Conservation (phyloP, 2,888 invertebrate species). For the Ophraella communa region DNA sequence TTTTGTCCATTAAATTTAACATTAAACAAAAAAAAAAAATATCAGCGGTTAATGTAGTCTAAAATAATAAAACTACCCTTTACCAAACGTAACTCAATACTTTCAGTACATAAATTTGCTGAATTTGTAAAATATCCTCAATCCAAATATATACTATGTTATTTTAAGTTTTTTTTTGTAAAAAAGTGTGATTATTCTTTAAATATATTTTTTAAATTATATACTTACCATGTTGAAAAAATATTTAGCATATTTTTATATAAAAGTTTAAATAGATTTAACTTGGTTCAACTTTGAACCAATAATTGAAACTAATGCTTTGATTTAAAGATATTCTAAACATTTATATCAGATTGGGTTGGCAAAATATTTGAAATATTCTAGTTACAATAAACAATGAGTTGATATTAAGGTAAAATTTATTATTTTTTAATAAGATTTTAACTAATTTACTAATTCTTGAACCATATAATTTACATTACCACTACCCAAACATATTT, state of each 20-base stretch:
- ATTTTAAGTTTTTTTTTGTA: conserved; percentile 31
- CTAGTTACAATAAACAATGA: no score
- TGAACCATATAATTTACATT: no score
- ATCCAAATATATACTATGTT: conserved; percentile 49
- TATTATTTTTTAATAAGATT: no score
- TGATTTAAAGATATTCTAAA: not conserved
- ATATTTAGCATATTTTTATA: conserved; percentile 25
- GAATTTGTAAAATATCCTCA: conserved; percentile 16
- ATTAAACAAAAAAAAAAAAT: no score
- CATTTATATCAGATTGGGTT: no score
- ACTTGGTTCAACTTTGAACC: not conserved
- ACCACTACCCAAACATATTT: no score
- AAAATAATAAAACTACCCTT: conserved; percentile 1
- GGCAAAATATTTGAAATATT: no score
- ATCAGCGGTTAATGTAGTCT: not conserved
- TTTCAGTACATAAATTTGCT: not conserved
- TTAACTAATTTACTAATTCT: no score
- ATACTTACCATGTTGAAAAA: conserved; percentile 18
- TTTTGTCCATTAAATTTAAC: no score
- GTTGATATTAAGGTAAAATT: no score
- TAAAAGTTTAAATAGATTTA: not conserved
- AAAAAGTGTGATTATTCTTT: conserved; percentile 22
- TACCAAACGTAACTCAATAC: conserved; percentile 7
- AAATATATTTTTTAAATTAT: conserved; percentile 21
- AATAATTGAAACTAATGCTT: not conserved